These are phyloP conservation scores for Schizopygopsis malacanthus DNA, from an alignment of 2,797 vertebrate species.

Conservation along the genomic window DNA sequence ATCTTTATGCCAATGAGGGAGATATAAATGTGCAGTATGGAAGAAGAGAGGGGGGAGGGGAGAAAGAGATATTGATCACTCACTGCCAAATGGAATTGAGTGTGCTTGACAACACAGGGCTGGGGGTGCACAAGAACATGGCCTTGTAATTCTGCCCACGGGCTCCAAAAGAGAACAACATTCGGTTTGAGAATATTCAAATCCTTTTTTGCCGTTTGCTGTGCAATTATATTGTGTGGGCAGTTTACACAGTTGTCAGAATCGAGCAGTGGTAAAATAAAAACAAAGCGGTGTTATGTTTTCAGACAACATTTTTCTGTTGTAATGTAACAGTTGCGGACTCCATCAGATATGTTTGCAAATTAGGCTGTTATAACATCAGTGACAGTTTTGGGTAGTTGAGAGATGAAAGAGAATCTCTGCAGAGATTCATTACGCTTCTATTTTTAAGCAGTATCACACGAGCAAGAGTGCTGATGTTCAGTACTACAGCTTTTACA, in stretches of 20 bases:
- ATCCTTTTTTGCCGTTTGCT: conserved; percentile 33
- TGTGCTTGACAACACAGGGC: conserved; percentile 50
- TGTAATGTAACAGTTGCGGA: conserved; percentile 17
- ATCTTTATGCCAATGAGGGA: conserved; percentile 58
- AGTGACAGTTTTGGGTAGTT: not conserved
- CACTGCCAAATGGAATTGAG: conserved; percentile 50
- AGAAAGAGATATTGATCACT: conserved; percentile 49
- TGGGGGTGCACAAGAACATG: conserved; percentile 42
- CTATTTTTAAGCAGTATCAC: not conserved
- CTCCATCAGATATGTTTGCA: conserved; percentile 29
- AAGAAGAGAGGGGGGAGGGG: conserved; percentile 44
- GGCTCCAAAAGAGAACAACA: conserved; percentile 32
- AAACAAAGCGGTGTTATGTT: conserved; percentile 30
- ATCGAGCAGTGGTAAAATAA: conserved; percentile 26
- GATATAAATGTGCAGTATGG: conserved; percentile 53
- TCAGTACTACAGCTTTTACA: not conserved
- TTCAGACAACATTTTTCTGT: conserved; percentile 22
- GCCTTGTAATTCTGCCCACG: conserved; percentile 48
- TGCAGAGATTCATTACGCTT: not conserved
- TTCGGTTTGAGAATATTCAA: conserved; percentile 41
- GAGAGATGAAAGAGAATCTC: not conserved
- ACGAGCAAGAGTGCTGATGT: not conserved
- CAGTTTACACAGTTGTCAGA: conserved; percentile 24
- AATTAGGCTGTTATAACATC: conserved; percentile 20
- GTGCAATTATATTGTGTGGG: conserved; percentile 38